phyloP scores from a whole-genome alignment of 2,888 invertebrate genomes.

The Synanthedon andrenaeformis region DNA sequence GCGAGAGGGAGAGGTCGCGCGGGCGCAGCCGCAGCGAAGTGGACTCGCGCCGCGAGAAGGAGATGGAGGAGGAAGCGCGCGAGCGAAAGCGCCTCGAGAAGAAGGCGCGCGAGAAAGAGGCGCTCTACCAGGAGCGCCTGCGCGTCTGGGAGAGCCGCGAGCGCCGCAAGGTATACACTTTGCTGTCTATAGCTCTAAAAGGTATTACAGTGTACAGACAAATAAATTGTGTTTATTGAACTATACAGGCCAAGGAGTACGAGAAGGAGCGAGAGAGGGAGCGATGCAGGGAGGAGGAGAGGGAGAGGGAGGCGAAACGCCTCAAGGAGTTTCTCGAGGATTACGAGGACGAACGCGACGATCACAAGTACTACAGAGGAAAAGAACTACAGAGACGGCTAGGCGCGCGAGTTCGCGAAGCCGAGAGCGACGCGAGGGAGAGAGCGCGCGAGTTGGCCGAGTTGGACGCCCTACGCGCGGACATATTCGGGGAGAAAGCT shows the following conservation, averaged over 20 bases:
- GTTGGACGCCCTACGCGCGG: conserved; percentile 83
- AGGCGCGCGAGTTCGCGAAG: conserved; percentile 92
- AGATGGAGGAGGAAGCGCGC: conserved; percentile 91
- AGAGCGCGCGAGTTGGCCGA: conserved; percentile 90
- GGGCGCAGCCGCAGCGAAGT: conserved; percentile 66
- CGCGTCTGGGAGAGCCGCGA: conserved; percentile 90
- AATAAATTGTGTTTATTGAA: too few species aligned
- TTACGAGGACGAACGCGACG: conserved; percentile 98
- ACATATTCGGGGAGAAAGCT: conserved; percentile 67
- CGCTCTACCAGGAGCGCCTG: conserved; percentile 90
- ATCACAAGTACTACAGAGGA: conserved; percentile 94
- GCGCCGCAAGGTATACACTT: conserved; percentile 73
- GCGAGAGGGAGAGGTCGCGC: conserved; percentile 52
- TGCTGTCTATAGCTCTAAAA: too few species aligned
- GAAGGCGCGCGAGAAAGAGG: conserved; percentile 93
- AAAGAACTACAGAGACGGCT: conserved; percentile 91
- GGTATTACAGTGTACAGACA: too few species aligned
- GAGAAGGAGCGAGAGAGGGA: conserved; percentile 85
- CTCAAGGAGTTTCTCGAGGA: conserved; percentile 98
- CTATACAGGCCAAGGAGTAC: conserved; percentile 78
- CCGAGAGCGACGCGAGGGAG: conserved; percentile 91
- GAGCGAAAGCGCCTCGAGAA: conserved; percentile 92
- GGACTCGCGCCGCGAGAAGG: conserved; percentile 80
- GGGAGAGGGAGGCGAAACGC: conserved; percentile 91
- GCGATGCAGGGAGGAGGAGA: conserved; percentile 82